A percentile compares a stretch with the other conserved stretches of the same genome.
phyloP scores from a whole-genome alignment of 2,113 vertebrate genomes.

The Globicephala melas region DNA sequence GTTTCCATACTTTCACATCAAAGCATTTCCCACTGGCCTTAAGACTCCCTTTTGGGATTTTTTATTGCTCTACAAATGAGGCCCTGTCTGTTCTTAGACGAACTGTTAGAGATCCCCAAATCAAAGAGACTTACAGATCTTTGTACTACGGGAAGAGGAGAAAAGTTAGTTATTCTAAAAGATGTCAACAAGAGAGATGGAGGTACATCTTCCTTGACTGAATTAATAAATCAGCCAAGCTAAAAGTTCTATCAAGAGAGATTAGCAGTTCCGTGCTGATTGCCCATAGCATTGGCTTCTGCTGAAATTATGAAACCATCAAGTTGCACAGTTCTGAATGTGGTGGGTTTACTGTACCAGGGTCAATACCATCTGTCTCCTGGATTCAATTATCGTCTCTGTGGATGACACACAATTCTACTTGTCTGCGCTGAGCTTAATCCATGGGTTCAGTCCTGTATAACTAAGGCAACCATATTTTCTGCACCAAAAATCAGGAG shows the following conservation, averaged over 20 bases:
- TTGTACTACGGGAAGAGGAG: not conserved
- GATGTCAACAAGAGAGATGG: conserved; percentile 32
- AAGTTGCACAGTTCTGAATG: conserved; percentile 20
- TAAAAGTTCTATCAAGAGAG: conserved; percentile 59
- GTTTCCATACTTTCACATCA: conserved; percentile 38
- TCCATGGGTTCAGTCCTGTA: conserved; percentile 60
- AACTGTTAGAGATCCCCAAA: not conserved
- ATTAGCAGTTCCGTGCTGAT: conserved; percentile 56
- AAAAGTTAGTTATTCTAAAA: conserved; percentile 39
- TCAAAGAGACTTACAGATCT: not conserved
- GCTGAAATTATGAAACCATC: conserved; percentile 36
- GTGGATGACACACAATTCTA: conserved; percentile 53
- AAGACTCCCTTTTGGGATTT: not conserved
- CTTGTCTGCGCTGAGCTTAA: conserved; percentile 51
- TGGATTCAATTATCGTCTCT: conserved; percentile 55
- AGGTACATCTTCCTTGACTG: conserved; percentile 39
- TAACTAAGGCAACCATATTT: conserved; percentile 64
- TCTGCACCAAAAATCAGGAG: conserved; percentile 65
- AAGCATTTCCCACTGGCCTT: conserved; percentile 34
- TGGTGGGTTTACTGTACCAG: conserved; percentile 45
- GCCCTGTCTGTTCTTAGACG: not conserved
- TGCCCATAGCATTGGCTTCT: conserved; percentile 35
- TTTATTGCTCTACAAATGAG: conserved; percentile 30
- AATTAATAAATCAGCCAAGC: conserved; percentile 53
- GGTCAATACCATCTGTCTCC: conserved; percentile 59